Evolutionary conservation across 1,140 invertebrate genomes (phyloP).

Genomic region (Anastrepha obliqua): DNA sequence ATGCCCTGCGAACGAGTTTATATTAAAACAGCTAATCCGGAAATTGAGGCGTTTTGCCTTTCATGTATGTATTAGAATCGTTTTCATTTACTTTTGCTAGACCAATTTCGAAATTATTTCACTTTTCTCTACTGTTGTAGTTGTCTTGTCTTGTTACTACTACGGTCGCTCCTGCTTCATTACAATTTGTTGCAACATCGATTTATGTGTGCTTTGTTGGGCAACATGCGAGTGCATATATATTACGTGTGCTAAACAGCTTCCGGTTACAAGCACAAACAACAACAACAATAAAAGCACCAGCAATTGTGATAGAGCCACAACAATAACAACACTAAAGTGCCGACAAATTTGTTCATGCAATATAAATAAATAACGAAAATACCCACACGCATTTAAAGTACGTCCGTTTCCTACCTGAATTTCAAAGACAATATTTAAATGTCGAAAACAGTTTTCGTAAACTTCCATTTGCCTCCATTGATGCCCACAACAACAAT

Average conservation of each 20-base stretch:
- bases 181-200: constrained; percentile 34
- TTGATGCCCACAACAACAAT: background rate
- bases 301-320: background rate
- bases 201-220: constrained; percentile 25
- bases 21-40: constrained; percentile 72
- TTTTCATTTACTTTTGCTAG: background rate
- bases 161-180: background rate
- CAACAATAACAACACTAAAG: background rate
- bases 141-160: background rate
- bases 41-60: constrained; percentile 69
- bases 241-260: constrained; percentile 42
- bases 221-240: background rate
- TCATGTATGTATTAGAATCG: background rate
- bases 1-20: constrained; percentile 56
- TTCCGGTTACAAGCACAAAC: constrained; percentile 40
- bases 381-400: background rate
- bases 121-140: too few relatives aligned
- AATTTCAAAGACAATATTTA: constrained; percentile 9
- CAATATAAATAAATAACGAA: constrained; percentile 15
- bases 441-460: constrained; percentile 39
- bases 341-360: constrained; percentile 1
- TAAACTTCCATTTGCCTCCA: background rate
- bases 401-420: background rate
- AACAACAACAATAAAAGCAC: background rate
- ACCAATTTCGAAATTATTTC: too few relatives aligned